Base-by-base conservation (phyloP, 2,113 vertebrate genomes). In the Pachycephala philippinensis region DNA sequence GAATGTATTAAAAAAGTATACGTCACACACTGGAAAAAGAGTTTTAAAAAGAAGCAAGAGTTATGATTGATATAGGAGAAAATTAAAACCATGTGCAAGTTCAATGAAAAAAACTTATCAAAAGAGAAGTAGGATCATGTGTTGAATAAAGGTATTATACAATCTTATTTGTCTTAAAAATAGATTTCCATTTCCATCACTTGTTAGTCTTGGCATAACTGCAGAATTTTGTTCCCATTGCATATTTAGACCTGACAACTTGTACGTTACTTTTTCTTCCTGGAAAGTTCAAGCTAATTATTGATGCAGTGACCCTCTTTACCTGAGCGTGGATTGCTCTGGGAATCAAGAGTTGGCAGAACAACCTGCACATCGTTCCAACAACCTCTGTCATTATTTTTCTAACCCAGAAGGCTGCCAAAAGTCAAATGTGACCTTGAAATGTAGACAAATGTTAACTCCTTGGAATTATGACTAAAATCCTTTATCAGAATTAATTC, bases 181-280 rank as follows among this genome's bases (percentile, higher is more conserved):
- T 92, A 96, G 56, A 84, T 53, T 35, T 76, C 44, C 26, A 13
- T n/a, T 93, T 93, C 79, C 57, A 96, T 57, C 52, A 69, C 76
- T 93, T 95, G 90, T 95, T 96, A 76, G 76, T 92, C 70, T 96
- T 95, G 90, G 93, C 88, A 87, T 75, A 89, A 71, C 37, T 89
- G 49, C 64, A 81, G 57, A 94, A 90, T 89, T 93, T 84, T 96
- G 85, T 95, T 93, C 93, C 83, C 80, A 89, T 45, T 89, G 28
- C 45, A 78, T 90, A 93, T 94, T 92, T 92, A 94, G 86, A 92
- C 56, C 76, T 71, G 60, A 96, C 26, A 79, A 85, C 53, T 82
- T 61, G 80, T 47, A 54, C 1, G 1, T 90, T 90, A 40, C 31
- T 72, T 89, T 82, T 92, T 86, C 65, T 93, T 94, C 80, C 65